Base-by-base conservation (phyloP, 2,888 invertebrate genomes). In the Brachyptera putata region DNA sequence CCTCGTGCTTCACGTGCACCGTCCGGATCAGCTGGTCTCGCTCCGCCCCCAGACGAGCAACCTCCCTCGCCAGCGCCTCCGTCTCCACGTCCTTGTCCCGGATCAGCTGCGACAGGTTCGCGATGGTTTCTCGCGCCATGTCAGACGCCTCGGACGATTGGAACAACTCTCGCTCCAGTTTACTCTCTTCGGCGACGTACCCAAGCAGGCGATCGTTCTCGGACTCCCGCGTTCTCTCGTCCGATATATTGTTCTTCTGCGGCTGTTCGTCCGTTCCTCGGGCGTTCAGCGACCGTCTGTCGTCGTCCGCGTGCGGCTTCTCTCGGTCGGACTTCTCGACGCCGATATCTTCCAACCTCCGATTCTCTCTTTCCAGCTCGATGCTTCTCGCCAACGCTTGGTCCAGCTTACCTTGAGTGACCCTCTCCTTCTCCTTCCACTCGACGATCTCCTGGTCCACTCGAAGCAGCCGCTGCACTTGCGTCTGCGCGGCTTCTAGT, bases 1-100 rank as follows among this genome's bases (percentile, higher is more conserved):
- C 94, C 61, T 87, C 83, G 69, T 95, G 93, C 74, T 95, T 95
- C 60, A 85, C 78, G 68, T 87, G 89, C 0, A 94, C 68, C 18
- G 81, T 83, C 14, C 87, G 82, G n/a, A 89, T 75, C 68, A 91
- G 84, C 43, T 83, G 81, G 70, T 87, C 85, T 67, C 87, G 85
- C 5, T 77, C 73, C 48, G 74, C 77, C 1, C 82, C 66, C 24
- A 77, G 62, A 60, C 69, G 69, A 0, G 73, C 70, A 21, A 75
- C 62, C 60, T 74, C 71, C n/a, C 67, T 58, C 46, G 25, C 72
- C 30, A 77, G 64, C 9, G 74, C 72, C 60, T 75, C 75, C 13
- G 77, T 71, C 65, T 77, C 77, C 43, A 74, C 61, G 62, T 77
- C 76, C 60, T 74, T 74, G 62, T 76, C 76, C 3, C 72, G 67